These are phyloP conservation scores for Lordiphosa stackelbergi DNA, from an alignment of 1,140 invertebrate species.

Conservation along the genomic window DNA sequence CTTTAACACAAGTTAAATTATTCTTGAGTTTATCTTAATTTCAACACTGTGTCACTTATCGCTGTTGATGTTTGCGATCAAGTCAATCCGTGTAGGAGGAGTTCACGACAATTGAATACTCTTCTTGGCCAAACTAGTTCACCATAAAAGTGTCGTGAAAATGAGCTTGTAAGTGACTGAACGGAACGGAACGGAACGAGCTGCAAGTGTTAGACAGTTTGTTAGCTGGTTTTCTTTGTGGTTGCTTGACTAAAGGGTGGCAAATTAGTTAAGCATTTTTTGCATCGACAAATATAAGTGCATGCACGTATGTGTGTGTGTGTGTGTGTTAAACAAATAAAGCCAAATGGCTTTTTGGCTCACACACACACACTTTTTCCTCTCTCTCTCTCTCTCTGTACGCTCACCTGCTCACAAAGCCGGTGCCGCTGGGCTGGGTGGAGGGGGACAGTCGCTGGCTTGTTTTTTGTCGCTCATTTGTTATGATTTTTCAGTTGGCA, in stretches of 20 bases:
- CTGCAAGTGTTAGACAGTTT: too few species aligned
- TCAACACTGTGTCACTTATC: too few species aligned
- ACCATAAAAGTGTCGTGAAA: too few species aligned
- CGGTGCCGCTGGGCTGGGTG: conserved; percentile 4
- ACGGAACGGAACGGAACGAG: too few species aligned
- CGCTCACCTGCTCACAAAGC: conserved; percentile 7
- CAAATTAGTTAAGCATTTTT: conserved; percentile 37
- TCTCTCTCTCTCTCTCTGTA: conserved; percentile 1
- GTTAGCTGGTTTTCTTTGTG: neutral
- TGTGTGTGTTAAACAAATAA: too few species aligned
- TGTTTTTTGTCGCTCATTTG: conserved; percentile 58
- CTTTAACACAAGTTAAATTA: too few species aligned
- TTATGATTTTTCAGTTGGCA: conserved; percentile 71
- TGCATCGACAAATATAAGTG: conserved; percentile 1
- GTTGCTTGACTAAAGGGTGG: conserved; percentile 12
- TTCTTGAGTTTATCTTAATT: too few species aligned
- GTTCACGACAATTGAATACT: too few species aligned
- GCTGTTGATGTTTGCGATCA: too few species aligned
- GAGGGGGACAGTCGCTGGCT: neutral
- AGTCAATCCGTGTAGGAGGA: too few species aligned
- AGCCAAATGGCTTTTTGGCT: neutral
- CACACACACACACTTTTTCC: neutral
- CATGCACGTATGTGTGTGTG: neutral
- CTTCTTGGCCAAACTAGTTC: too few species aligned
- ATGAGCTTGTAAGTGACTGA: too few species aligned